Evolutionary conservation across 2,797 vertebrate genomes (phyloP).

Genomic region (Enteromius trimaculatus): DNA sequence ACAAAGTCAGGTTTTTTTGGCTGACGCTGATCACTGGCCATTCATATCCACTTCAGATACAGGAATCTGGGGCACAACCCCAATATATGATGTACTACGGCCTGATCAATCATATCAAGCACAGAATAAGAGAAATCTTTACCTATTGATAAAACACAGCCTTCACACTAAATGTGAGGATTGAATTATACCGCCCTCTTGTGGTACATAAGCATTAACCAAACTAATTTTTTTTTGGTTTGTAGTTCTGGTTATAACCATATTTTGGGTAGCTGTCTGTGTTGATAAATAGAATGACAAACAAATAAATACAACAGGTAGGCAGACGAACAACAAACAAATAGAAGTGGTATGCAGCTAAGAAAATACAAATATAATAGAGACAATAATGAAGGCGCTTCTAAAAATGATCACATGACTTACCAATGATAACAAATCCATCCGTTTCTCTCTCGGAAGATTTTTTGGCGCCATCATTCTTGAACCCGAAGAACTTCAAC

Average conservation of each 20-base stretch:
- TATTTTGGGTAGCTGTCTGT: not conserved
- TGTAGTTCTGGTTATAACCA: not conserved
- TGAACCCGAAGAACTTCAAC: slow-evolving; percentile 86
- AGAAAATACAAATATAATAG: not conserved
- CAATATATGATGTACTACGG: not conserved
- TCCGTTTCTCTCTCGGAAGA: slow-evolving; percentile 85
- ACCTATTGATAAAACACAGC: not conserved
- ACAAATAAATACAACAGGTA: not conserved
- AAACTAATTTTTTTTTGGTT: not conserved
- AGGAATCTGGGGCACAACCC: not conserved
- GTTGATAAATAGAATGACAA: not conserved
- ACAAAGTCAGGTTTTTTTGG: slow-evolving; percentile 45
- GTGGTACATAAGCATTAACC: not conserved
- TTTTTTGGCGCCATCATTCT: slow-evolving; percentile 88
- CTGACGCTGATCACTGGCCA: not conserved
- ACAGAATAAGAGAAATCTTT: not conserved
- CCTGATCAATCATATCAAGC: not conserved
- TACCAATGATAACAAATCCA: slow-evolving; percentile 92
- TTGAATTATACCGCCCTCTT: slow-evolving; percentile 12
- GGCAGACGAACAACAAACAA: not conserved
- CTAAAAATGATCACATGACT: slow-evolving; percentile 62
- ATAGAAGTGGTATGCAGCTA: not conserved
- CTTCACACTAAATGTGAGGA: not conserved
- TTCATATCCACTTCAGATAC: slow-evolving; percentile 33
- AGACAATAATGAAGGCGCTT: not conserved